Evolutionary conservation across 2,888 invertebrate species (phyloP), one percentile per base, ranked within the genome.

Genomic region (Helicoverpa assulta): DNA sequence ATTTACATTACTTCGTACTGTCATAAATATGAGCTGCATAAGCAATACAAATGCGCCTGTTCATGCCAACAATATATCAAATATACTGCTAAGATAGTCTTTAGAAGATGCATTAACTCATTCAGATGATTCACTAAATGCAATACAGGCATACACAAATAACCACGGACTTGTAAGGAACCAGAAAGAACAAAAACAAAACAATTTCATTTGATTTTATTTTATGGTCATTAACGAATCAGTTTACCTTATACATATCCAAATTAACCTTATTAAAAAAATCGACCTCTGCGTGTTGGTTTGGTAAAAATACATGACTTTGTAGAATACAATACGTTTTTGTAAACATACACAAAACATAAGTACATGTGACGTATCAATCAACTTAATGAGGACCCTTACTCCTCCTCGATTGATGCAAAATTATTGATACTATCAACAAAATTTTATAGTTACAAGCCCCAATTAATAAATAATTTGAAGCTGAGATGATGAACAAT

Each of bases 61-160:
- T 61, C 43, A 56, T 77, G 71, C 70, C 68, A 80, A 73, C 61
- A 70, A 76, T 73, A 67, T 75, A 73, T 78, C 76, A 81, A 69
- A 62, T 67, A 40, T 55, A 73, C 63, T 63, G 58, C 40, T 73
- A 54, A 71, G 73, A 80, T 73, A 66, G 62, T 67, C 59, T 81
- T 80, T 29, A 76, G 68, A 57, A 70, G 68, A 73, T 72, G 76
- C 83, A 83, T 78, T 80, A 69, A 73, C 78, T 83, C 78, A 80
- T 78, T 33, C 56, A 70, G 68, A 76, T 83, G 83, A 83, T 81
- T 83, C 81, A 81, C 66, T 78, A 58, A 78, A 74, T 76, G 77
- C 69, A 18, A 51, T 53, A 79, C 53, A 64, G 59, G 60, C 58
- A 73, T 70, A 73, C 70, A 76, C 54, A 79, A 76, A 80, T 82